Evolutionary conservation across 2,888 invertebrate species (phyloP), one percentile per base, ranked within the genome.

Genomic region (Anthophora plumipes): DNA sequence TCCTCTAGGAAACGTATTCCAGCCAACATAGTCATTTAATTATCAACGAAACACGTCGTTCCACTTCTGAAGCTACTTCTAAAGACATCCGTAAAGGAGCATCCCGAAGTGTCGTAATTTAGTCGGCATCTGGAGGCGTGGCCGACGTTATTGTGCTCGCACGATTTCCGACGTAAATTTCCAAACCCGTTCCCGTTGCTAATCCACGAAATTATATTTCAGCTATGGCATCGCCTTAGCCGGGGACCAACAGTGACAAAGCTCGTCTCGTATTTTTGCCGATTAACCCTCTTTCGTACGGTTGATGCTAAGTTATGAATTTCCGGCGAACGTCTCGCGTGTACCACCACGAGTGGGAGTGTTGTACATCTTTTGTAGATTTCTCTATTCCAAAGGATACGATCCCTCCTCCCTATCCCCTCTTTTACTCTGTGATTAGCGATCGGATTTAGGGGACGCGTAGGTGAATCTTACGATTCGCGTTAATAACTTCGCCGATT

Each of bases 271-370:
- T 91, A 92, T 92, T 91, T 91, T 91, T 89, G 69, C 84, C 91
- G 91, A 91, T 91, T 91, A 91, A 89, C 85, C 89, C 91, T 87
- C 88, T 89, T 88, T 88, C 86, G 89, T 85, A 75, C 84, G 68
- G 78, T 83, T 91, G 90, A 91, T 91, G 89, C 91, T 90, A 92
- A 91, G 90, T 91, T 91, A 91, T 91, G 91, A 88, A 91, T 91
- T 91, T 91, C 90, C 88, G 89, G 88, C 84, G 75, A 72, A 66
- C 80, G 73, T 68, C 57, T 31, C 43, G 68, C 67, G 59, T n/a
- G n/a, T 57, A 46, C 50, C 43, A 22, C 50, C 55, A 72, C 66
- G 60, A 68, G 68, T 87, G 80, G 85, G 85, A 75, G 85, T 71
- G 68, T 43, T 39, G 68, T 55, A 43, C 54, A 46, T 77, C 72